Conservation (phyloP, 2,113 vertebrate species). For the Thalassoma bifasciatum region DNA sequence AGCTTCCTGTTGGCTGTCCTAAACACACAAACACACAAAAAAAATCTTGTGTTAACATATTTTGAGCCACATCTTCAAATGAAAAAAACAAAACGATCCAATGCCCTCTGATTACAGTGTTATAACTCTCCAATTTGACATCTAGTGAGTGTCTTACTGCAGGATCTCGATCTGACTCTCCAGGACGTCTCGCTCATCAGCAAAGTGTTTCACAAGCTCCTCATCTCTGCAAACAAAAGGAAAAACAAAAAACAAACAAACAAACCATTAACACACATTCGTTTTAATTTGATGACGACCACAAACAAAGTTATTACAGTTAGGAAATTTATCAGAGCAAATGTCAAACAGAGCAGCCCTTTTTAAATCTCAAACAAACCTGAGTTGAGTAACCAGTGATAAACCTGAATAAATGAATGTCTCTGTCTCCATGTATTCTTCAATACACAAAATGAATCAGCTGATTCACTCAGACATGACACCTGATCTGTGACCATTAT, state of each 20-base stretch:
- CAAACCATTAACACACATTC: not conserved
- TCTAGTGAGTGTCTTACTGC: conserved; percentile 86
- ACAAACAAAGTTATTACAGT: not conserved
- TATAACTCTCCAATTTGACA: too few species aligned
- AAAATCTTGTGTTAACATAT: not conserved
- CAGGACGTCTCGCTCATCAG: conserved; percentile 91
- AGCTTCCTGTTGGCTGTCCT: conserved; percentile 79
- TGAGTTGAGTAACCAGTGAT: not conserved
- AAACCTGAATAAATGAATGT: not conserved
- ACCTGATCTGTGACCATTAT: not conserved
- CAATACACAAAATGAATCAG: not conserved
- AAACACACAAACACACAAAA: conserved; percentile 1
- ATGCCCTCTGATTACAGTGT: too few species aligned
- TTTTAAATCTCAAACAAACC: not conserved
- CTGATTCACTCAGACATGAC: not conserved
- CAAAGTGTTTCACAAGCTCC: conserved; percentile 90
- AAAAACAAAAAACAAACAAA: not conserved
- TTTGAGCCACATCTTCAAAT: too few species aligned
- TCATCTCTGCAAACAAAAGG: conserved; percentile 90
- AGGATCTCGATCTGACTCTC: conserved; percentile 95
- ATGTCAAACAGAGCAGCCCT: not conserved
- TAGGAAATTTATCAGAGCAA: not conserved
- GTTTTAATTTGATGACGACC: not conserved
- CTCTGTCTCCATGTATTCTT: not conserved
- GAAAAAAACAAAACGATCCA: not conserved